Conservation (phyloP, 2,888 invertebrate species). For the Alloplasta piceator region DNA sequence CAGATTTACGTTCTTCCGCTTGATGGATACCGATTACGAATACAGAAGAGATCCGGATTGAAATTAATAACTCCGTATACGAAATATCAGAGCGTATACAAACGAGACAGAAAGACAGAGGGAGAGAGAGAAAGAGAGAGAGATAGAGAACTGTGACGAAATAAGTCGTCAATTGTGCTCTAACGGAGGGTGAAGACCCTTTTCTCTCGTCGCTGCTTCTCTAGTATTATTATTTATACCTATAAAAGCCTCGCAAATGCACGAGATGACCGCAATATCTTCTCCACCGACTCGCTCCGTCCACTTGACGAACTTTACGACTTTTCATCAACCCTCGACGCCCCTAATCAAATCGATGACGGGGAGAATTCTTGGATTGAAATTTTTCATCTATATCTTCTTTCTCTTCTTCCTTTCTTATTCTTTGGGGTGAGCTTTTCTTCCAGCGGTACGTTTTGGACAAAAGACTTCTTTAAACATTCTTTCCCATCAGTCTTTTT, state of each 20-base stretch:
- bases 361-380: conserved; percentile 17
- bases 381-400: background rate
- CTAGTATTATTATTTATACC: background rate
- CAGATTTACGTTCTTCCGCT: too few species aligned
- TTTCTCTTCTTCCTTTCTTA: background rate
- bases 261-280: conserved; percentile 61
- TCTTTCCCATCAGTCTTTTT: background rate
- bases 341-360: conserved; percentile 58
- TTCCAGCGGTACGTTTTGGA: too few species aligned
- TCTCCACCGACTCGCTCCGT: conserved; percentile 11
- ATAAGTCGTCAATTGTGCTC: conserved; percentile 50
- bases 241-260: conserved; percentile 22
- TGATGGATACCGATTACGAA: conserved; percentile 2
- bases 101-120: background rate
- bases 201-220: background rate
- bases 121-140: conserved; percentile 5
- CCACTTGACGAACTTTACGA: conserved; percentile 40
- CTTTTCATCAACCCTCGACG: conserved; percentile 26
- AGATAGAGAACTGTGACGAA: conserved; percentile 46
- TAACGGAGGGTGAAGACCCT: conserved; percentile 38
- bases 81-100: conserved; percentile 25
- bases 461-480: background rate
- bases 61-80: conserved; percentile 60
- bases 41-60: conserved; percentile 28
- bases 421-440: background rate